Percentiles rank a stretch among this genome's conserved stretches.
phyloP scores from a whole-genome alignment of 2,797 vertebrate genomes.

The Gymnoscopelus braueri region DNA sequence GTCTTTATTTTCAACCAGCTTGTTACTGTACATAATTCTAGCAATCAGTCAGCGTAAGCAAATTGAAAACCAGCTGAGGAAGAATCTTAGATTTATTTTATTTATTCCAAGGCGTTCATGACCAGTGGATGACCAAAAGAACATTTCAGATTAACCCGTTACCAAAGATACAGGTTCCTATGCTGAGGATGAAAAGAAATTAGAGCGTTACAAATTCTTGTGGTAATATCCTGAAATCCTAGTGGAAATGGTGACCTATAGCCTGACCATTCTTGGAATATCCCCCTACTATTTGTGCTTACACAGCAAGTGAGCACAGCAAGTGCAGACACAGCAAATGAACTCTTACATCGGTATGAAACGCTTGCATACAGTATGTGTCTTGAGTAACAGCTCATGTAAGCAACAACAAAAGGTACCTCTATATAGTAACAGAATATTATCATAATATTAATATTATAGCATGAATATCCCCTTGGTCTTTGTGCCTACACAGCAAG shows the following conservation, averaged over 20 bases:
- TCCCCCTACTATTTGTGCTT: conserved; percentile 27
- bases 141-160: too few relatives aligned
- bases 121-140: neutral
- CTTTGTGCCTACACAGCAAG: conserved; percentile 51
- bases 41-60: neutral
- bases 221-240: conserved; percentile 38
- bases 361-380: too few relatives aligned
- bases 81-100: neutral
- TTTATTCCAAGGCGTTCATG: conserved; percentile 1
- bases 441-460: too few relatives aligned
- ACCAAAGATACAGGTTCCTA: neutral
- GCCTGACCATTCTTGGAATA: conserved; percentile 45
- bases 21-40: neutral
- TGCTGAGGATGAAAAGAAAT: conserved; percentile 26
- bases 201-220: neutral
- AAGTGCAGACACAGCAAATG: too few relatives aligned
- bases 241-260: conserved; percentile 37
- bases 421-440: too few relatives aligned
- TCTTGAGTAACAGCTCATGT: too few relatives aligned
- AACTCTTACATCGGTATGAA: too few relatives aligned
- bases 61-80: neutral
- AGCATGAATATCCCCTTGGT: conserved; percentile 33
- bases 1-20: too few relatives aligned
- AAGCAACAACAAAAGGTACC: too few relatives aligned
- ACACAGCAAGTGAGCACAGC: too few relatives aligned